Base-by-base conservation (phyloP, 1,140 invertebrate genomes). In the Octopus sinensis region DNA sequence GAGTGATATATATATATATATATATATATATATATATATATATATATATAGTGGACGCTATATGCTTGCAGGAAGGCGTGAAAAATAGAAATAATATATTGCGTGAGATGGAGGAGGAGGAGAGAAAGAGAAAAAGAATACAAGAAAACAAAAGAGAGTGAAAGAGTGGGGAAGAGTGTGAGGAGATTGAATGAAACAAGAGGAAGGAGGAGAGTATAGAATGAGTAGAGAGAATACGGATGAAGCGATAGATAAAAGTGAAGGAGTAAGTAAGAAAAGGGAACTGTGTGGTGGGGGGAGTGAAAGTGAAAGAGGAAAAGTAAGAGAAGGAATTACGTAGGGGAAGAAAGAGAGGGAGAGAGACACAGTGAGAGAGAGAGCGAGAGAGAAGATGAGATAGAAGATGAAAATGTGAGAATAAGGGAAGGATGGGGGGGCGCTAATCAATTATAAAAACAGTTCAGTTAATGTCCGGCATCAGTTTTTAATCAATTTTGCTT, bases 171-270 rank as follows among this genome's bases (percentile, higher is more conserved):
- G 56, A 62, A 17, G 56, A 62, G 17, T 7, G 17, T 9, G 56
- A 62, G 17, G 56, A 62, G 17, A 17, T 9, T 9, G 56, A 62
- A 62, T 62, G 56, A 62, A 62, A 1, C 7, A 62, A 62, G 56
- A 62, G 17, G 56, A 62, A 62, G 56, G 17, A 62, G 56, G 17
- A 62, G 17, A 62, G 56, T 7, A 62, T 9, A 17, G 17, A 1
- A 17, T 0, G 17, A 62, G 17, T 7, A 62, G 17, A 17, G 17
- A 62, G 56, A 62, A 5, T 75, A 17, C 10, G 76, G 30, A 76
- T 76, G 76, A 30, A 81, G 54, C 54, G 30, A 81, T 75, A 81
- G 30, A 81, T 75, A 76, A 9, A 62, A 30, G 76, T 5, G 51
- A 75, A 52, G 73, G 52, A 73, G 68, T 51, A 52, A 73, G 68